Conservation (phyloP, 2,797 vertebrate species). For the Chelidonichthys spinosus region DNA sequence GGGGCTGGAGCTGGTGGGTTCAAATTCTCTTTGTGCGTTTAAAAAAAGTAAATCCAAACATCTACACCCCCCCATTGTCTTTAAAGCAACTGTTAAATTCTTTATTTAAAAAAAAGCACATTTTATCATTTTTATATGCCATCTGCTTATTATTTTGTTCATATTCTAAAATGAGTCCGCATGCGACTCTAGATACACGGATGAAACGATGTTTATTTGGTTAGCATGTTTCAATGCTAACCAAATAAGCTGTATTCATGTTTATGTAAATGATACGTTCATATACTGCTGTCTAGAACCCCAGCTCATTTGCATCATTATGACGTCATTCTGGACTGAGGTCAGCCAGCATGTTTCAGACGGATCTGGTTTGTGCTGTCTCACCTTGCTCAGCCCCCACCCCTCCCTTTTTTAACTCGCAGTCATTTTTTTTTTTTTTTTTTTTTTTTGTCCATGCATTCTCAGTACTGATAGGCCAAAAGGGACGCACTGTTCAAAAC, state of each 20-base stretch:
- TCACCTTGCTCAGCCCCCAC: conserved; percentile 16
- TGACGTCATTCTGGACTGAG: conserved; percentile 8
- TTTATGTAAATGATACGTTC: no score
- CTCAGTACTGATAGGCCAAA: conserved; percentile 71
- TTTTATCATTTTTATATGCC: neutral
- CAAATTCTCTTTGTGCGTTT: conserved; percentile 1
- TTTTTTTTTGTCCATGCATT: conserved; percentile 43
- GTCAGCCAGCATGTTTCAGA: conserved; percentile 1
- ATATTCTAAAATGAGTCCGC: no score
- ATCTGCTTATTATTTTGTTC: no score
- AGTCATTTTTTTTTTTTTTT: conserved; percentile 26
- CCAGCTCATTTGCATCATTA: neutral
- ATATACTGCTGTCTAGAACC: neutral
- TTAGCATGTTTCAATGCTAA: neutral
- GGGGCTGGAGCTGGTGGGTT: conserved; percentile 21
- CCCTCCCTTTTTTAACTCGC: conserved; percentile 36
- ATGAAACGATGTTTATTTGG: neutral
- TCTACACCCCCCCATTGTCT: no score
- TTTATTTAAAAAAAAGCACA: accelerated
- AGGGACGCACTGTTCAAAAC: conserved; percentile 59
- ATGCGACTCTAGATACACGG: no score
- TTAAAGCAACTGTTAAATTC: neutral
- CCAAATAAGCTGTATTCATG: neutral
- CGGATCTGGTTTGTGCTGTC: neutral
- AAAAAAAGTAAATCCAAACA: neutral